Percentiles rank a stretch among this genome's conserved stretches.
phyloP scores from a whole-genome alignment of 37 sponge, comb jelly and placozoan species.

The Diacarnus erythraeanus region DNA sequence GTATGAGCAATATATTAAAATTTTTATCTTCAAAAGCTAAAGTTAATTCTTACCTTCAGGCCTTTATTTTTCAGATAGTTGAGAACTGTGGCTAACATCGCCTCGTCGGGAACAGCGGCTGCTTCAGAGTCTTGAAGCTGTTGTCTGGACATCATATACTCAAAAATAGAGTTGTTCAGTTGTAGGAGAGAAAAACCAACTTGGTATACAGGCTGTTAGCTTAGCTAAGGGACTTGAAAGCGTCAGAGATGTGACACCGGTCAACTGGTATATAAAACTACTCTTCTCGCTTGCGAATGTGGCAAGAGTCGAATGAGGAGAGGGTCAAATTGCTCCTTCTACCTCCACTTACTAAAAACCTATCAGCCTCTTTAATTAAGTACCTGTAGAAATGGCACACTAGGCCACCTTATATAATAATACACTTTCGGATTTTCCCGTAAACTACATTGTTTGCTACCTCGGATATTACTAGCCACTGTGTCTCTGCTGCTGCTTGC shows the following conservation, averaged over 20 bases:
- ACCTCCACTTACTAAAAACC: conserved; percentile 1
- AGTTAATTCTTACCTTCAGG: conserved; percentile 46
- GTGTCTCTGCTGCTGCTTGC: too few relatives aligned
- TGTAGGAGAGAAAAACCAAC: neutral
- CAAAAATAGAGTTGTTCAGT: conserved; percentile 5
- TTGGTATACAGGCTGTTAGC: neutral
- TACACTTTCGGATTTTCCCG: neutral
- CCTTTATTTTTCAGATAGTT: conserved; percentile 68
- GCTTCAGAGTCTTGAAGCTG: conserved; percentile 14
- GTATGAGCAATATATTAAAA: too few relatives aligned
- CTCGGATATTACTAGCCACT: neutral
- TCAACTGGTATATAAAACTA: too few relatives aligned
- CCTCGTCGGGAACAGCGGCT: conserved; percentile 36
- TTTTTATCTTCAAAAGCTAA: too few relatives aligned
- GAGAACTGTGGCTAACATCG: conserved; percentile 63
- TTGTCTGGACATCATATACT: conserved; percentile 17
- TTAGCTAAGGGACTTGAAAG: neutral
- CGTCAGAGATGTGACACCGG: conserved; percentile 71
- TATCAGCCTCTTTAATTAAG: neutral
- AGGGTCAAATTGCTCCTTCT: conserved; percentile 8
- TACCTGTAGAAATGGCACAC: neutral
- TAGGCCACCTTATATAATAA: neutral
- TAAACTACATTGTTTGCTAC: neutral
- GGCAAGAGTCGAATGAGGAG: conserved; percentile 24
- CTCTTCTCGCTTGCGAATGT: conserved; percentile 16